These are phyloP conservation scores for Zeugodacus cucurbitae DNA, from an alignment of 1,140 invertebrate genomes.

Conservation along the genomic window DNA sequence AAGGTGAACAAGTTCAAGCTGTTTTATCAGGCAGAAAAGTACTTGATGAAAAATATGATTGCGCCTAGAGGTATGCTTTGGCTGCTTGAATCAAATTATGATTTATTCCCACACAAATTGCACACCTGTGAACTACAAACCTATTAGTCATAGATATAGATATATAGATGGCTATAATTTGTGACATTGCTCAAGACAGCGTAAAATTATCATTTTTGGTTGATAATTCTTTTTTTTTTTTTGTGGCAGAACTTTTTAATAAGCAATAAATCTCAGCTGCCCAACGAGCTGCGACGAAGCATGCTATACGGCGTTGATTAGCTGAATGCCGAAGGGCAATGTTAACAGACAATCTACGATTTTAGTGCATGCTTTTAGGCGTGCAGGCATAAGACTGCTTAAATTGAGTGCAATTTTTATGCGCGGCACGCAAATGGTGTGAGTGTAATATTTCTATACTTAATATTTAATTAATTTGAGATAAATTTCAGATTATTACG, in stretches of 20 bases:
- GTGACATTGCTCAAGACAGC: background rate
- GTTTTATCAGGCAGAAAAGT: background rate
- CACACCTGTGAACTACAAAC: background rate
- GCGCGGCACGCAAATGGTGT: too few relatives aligned
- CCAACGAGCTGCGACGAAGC: background rate
- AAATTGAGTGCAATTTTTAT: background rate
- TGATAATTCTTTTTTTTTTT: background rate
- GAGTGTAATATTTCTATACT: background rate
- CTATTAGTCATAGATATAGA: background rate
- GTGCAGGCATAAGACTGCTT: background rate
- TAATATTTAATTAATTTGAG: conserved; percentile 4
- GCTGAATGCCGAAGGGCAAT: background rate
- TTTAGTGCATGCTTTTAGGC: conserved; percentile 1
- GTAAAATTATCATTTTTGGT: background rate
- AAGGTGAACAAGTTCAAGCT: background rate
- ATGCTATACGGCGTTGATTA: background rate
- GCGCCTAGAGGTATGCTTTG: background rate
- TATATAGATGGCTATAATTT: background rate
- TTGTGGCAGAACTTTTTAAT: background rate
- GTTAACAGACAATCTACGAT: background rate
- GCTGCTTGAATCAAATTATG: background rate
- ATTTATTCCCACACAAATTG: background rate
- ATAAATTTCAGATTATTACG: background rate
- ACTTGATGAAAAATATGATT: background rate
- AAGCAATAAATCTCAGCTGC: background rate